These are phyloP conservation scores for Drepanosiphum platanoidis DNA, from an alignment of 2,888 invertebrate genomes.

Conservation along the genomic window DNA sequence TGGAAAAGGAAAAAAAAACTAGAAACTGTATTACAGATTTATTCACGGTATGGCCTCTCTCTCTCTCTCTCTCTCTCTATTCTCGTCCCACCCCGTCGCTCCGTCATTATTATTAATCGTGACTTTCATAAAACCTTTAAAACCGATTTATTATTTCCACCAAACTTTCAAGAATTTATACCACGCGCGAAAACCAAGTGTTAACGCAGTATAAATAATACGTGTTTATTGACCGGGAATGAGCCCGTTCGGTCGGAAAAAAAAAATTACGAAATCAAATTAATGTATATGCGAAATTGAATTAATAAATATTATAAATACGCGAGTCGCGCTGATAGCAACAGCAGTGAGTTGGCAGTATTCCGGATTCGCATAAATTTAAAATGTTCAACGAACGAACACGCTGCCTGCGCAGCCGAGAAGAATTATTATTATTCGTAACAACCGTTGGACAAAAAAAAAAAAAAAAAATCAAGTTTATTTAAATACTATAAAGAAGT, in stretches of 20 bases:
- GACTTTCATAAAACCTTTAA: slow-evolving; percentile 50
- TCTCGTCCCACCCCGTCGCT: background rate
- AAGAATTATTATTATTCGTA: slow-evolving; percentile 1
- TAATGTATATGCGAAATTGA: slow-evolving; percentile 43
- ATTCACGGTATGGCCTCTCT: too few relatives aligned
- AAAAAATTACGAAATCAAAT: slow-evolving; percentile 44
- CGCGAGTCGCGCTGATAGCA: background rate
- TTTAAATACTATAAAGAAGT: background rate
- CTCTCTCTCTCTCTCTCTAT: too few relatives aligned
- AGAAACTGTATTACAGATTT: background rate
- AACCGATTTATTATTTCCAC: slow-evolving; percentile 49
- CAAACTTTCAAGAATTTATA: slow-evolving; percentile 35
- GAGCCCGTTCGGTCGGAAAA: slow-evolving; percentile 30
- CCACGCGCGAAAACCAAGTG: slow-evolving; percentile 12
- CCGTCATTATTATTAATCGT: slow-evolving; percentile 26
- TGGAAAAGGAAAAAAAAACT: background rate
- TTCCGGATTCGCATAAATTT: slow-evolving; percentile 25
- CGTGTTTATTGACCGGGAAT: slow-evolving; percentile 40
- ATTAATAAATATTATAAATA: slow-evolving; percentile 36
- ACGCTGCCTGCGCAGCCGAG: too few relatives aligned
- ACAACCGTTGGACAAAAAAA: background rate
- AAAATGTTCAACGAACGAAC: background rate
- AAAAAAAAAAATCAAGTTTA: background rate
- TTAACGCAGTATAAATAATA: slow-evolving; percentile 45
- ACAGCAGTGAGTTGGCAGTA: slow-evolving; percentile 6